These are phyloP conservation scores for Mus spicilegus DNA, from an alignment of 2,113 vertebrate species.

Conservation along the genomic window DNA sequence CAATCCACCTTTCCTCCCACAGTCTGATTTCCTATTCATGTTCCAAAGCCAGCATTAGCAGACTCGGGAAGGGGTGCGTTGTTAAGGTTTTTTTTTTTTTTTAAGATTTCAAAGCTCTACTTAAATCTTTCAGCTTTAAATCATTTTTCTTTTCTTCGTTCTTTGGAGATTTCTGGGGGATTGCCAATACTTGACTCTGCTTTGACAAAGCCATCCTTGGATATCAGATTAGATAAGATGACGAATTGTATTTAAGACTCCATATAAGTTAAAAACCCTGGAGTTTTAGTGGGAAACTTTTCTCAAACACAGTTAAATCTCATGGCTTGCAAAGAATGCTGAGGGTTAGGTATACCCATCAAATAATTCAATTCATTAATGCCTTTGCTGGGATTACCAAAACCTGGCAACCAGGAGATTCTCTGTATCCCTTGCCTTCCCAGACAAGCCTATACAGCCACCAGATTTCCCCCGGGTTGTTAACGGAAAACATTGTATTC, in stretches of 20 bases:
- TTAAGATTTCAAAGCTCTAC: constrained; percentile 75
- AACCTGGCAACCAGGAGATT: constrained; percentile 41
- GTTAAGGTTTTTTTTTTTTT: constrained; percentile 40
- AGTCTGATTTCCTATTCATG: constrained; percentile 62
- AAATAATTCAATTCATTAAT: constrained; percentile 72
- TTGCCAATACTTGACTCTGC: constrained; percentile 54
- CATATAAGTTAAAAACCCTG: constrained; percentile 63
- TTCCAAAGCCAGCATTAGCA: constrained; percentile 62
- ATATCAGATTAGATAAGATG: constrained; percentile 65
- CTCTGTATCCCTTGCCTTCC: background rate
- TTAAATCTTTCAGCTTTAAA: constrained; percentile 76
- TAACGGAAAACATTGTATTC: background rate
- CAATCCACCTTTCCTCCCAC: background rate
- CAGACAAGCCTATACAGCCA: background rate
- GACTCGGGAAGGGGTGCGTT: constrained; percentile 15
- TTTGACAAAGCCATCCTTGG: constrained; percentile 69
- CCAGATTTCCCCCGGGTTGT: constrained; percentile 17
- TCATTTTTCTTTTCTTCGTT: constrained; percentile 78
- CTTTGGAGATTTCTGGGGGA: constrained; percentile 54
- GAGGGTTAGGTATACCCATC: constrained; percentile 9
- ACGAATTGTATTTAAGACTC: constrained; percentile 66
- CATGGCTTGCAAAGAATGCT: constrained; percentile 23
- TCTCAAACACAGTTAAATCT: constrained; percentile 64
- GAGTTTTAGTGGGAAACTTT: constrained; percentile 63
- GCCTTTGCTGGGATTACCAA: constrained; percentile 48